Conservation (phyloP, 2,113 vertebrate genomes). For the Archocentrus centrarchus region DNA sequence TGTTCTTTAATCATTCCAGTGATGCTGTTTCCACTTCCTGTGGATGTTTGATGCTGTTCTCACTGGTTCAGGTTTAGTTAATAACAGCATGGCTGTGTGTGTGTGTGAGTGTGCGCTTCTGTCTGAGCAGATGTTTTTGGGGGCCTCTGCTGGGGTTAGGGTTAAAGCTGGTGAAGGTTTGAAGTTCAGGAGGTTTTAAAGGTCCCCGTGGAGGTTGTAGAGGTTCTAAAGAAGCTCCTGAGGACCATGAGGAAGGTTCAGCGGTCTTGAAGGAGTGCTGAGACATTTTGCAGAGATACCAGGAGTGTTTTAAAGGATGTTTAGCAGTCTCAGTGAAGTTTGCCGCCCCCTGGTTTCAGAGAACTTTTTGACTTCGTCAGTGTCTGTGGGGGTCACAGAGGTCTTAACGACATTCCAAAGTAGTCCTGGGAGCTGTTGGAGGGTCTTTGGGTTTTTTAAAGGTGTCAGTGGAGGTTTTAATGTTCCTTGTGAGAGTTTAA, state of each 20-base stretch:
- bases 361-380: neutral
- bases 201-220: neutral
- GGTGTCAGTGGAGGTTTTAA: neutral
- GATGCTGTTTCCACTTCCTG: neutral
- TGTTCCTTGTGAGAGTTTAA: neutral
- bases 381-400: neutral
- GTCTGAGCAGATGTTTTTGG: neutral
- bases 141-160: fast-evolving
- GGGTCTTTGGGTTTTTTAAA: neutral
- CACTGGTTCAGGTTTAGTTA: neutral
- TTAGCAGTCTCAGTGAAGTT: neutral
- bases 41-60: neutral
- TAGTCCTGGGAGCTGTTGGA: neutral
- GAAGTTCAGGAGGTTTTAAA: neutral
- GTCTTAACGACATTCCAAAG: neutral
- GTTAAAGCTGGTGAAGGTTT: too few relatives aligned
- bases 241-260: neutral
- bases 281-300: neutral
- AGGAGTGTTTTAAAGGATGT: neutral
- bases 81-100: neutral
- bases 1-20: neutral
- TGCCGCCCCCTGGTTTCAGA: neutral
- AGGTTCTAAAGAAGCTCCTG: neutral
- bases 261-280: neutral
- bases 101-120: neutral